Conservation (phyloP, 2,113 vertebrate species). For the Dascyllus trimaculatus region DNA sequence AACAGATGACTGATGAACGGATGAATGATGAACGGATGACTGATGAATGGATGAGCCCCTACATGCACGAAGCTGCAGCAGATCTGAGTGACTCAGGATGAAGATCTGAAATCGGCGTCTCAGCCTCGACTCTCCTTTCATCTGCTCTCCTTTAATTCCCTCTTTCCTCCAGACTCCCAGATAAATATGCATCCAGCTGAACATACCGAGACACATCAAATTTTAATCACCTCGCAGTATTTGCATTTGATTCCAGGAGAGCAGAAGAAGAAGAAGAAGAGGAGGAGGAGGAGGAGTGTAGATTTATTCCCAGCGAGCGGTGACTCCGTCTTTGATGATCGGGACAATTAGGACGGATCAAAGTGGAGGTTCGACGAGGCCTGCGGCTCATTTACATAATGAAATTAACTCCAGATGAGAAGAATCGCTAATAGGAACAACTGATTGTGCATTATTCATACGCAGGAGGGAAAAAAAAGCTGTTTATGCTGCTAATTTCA, state of each 20-base stretch:
- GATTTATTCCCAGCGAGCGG: constrained; percentile 80
- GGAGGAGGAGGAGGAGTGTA: constrained; percentile 90
- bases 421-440: constrained; percentile 87
- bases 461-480: constrained; percentile 89
- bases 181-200: constrained; percentile 92
- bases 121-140: neutral
- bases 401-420: constrained; percentile 88
- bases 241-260: constrained; percentile 92
- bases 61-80: too few species aligned
- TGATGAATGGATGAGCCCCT: neutral
- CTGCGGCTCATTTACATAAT: constrained; percentile 97
- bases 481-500: constrained; percentile 95
- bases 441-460: constrained; percentile 92
- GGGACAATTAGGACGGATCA: constrained; percentile 98
- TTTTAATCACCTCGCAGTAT: constrained; percentile 96
- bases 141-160: neutral
- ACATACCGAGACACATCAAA: constrained; percentile 95
- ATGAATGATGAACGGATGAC: neutral
- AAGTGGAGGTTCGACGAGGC: constrained; percentile 95
- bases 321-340: constrained; percentile 97
- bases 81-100: too few species aligned
- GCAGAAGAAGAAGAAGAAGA: constrained; percentile 70
- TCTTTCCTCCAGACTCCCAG: constrained; percentile 13
- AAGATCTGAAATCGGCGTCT: neutral
- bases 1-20: neutral